A percentile compares a stretch with the other conserved stretches of the same genome.
Conservation (phyloP, 1,140 invertebrate species). For the Drosophila melanica region DNA sequence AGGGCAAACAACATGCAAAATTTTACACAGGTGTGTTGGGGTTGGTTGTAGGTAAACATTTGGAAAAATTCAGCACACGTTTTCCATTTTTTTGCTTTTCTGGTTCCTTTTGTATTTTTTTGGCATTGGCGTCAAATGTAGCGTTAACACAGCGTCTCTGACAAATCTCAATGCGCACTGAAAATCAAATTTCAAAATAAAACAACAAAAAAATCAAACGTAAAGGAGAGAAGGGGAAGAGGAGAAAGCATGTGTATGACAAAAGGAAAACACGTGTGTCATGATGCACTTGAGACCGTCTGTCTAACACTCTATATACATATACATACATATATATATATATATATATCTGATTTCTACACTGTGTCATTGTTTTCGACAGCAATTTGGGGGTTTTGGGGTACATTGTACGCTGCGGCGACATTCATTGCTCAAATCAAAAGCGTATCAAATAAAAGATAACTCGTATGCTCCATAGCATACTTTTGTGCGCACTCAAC, state of each 20-base stretch:
- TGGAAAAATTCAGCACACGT: conserved; percentile 66
- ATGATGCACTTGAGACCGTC: conserved; percentile 75
- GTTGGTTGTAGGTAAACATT: neutral
- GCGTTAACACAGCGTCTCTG: conserved; percentile 64
- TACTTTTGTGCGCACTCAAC: conserved; percentile 69
- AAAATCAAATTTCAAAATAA: conserved; percentile 74
- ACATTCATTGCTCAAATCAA: conserved; percentile 67
- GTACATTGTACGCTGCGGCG: conserved; percentile 64
- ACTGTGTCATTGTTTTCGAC: conserved; percentile 46
- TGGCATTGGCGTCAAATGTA: conserved; percentile 65
- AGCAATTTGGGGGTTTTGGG: conserved; percentile 40
- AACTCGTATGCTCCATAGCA: conserved; percentile 49
- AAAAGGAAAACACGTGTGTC: conserved; percentile 68
- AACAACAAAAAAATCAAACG: conserved; percentile 37
- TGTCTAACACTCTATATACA: neutral
- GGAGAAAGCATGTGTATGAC: neutral
- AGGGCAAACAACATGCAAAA: conserved; percentile 63
- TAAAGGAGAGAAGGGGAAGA: conserved; percentile 14
- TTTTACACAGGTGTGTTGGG: neutral
- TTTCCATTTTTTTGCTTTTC: conserved; percentile 33
- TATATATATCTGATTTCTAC: neutral
- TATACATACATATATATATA: too few relatives aligned
- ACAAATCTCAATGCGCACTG: conserved; percentile 56
- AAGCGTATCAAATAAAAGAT: conserved; percentile 81
- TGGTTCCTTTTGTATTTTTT: conserved; percentile 29